Percentiles rank a stretch among this genome's conserved stretches.
These are phyloP conservation scores for Andricus grossulariae DNA, from an alignment of 1,140 invertebrate species.

Conservation along the genomic window DNA sequence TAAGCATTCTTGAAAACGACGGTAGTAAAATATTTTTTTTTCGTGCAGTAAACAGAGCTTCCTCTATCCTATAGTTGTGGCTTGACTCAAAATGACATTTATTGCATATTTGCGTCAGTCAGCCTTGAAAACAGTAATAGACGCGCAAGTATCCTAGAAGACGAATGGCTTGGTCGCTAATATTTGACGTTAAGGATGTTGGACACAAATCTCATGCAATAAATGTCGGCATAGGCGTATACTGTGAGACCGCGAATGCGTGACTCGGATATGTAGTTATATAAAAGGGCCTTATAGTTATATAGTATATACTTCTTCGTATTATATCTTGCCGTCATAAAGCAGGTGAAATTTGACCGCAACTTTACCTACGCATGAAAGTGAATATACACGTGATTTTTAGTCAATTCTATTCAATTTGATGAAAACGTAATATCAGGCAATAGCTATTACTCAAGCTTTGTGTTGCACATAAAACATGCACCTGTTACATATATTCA, in stretches of 20 bases:
- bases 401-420: background rate
- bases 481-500: background rate
- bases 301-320: too few species aligned
- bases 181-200: background rate
- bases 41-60: background rate
- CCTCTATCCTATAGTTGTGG: background rate
- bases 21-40: slow-evolving; percentile 25
- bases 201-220: slow-evolving; percentile 2
- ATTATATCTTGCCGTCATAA: background rate
- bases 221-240: too few species aligned
- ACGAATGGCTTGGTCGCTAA: background rate
- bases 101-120: slow-evolving; percentile 19
- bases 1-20: background rate
- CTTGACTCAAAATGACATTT: background rate
- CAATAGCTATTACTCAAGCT: background rate
- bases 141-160: background rate
- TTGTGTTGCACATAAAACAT: background rate
- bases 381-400: slow-evolving; percentile 1
- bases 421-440: background rate
- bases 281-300: too few species aligned
- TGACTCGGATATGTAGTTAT: too few species aligned
- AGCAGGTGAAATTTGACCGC: background rate
- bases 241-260: too few species aligned
- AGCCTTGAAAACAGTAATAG: slow-evolving; percentile 14
- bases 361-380: slow-evolving; percentile 21